Base-by-base conservation (phyloP, 2,113 vertebrate species). In the Raja brachyura region DNA sequence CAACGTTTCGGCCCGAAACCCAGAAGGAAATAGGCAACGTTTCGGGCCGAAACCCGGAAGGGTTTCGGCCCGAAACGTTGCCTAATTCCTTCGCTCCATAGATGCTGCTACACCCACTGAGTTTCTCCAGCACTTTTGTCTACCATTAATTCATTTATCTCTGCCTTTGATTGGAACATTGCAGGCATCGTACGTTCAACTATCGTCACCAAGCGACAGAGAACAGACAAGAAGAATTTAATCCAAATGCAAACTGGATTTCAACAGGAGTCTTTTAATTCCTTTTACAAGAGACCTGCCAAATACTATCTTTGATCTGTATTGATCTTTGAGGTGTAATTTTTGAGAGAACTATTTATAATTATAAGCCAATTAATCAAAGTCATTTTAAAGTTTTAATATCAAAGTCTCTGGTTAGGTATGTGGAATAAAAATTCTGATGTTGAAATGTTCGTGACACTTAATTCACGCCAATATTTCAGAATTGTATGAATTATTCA, bases 321-420 rank as follows among this genome's bases (percentile, higher is more conserved):
- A 20, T 74, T 92, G 73, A 73, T 48, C 66, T 92, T 92, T 70
- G 68, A 92, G 90, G 33, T 48, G 90, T 54, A 73, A 22, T 92
- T 92, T 48, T 92, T 48, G 66, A 48, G 33, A 22, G 48, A 73
- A 73, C 70, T 48, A 54, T 73, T 92, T 13, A 22, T 25, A 25
- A 73, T 73, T 31, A 13, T 4, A 70, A 48, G 31, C 39, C 5
- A 54, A 73, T 73, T 25, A 54, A 92, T 48, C 20, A 73, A 73
- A 92, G 33, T 92, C 25, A 70, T 20, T 92, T 68, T 70, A 33
- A 48, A 68, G 20, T 92, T 90, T 90, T 10, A 73, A 73, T 73
- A 92, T 70, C 88, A 92, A 92, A 92, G 66, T 48, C 16, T 92
- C 16, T 5, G 2, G 20, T 39, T 20, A 33, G 31, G 39, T 3